phyloP scores from a whole-genome alignment of 1,140 invertebrate genomes.

The Brachystomella parvula region DNA sequence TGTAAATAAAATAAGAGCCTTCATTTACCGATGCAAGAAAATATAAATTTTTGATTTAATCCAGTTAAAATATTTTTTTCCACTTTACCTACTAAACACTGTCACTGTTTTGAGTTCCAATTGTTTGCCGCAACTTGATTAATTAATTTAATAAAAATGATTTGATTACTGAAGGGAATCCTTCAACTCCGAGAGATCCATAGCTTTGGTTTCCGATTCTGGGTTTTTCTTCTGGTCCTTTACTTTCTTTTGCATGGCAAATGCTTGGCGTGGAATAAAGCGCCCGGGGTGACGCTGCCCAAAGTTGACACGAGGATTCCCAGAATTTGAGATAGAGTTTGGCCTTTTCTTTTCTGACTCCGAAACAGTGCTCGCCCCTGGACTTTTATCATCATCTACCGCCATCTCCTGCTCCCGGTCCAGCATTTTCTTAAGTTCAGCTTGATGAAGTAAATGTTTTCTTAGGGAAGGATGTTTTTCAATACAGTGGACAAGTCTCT shows the following conservation, averaged over 20 bases:
- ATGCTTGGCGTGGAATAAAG: slow-evolving; percentile 1
- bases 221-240: background rate
- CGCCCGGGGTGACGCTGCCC: background rate
- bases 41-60: no score
- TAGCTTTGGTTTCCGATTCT: background rate
- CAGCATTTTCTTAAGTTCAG: background rate
- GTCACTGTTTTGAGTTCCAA: no score
- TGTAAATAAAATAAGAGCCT: no score
- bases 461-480: background rate
- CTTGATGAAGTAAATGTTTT: background rate
- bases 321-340: background rate
- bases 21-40: no score
- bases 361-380: background rate
- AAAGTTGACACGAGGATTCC: background rate
- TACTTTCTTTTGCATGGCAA: background rate
- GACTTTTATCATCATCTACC: background rate
- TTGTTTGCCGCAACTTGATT: no score
- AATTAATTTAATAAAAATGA: no score
- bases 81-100: no score
- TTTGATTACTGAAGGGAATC: background rate
- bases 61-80: no score
- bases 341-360: background rate
- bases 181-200: slow-evolving; percentile 2
- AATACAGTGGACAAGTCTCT: background rate
- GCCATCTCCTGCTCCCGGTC: no score